Evolutionary conservation across 2,797 vertebrate genomes (phyloP).

Genomic region (Dipus sagitta): DNA sequence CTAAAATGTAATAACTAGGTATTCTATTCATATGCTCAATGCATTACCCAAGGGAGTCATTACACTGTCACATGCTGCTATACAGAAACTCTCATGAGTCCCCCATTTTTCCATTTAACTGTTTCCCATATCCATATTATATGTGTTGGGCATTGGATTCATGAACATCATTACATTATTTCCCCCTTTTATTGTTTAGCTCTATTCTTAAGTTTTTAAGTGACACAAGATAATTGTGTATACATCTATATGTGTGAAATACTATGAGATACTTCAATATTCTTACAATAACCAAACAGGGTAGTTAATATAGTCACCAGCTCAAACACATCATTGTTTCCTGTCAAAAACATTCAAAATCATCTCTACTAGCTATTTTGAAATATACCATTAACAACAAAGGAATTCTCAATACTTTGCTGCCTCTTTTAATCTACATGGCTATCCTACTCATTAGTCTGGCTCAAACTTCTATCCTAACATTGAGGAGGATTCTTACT

Average conservation of each 20-base stretch:
- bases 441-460: not conserved
- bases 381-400: not conserved
- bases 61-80: not conserved
- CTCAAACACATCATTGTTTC: not conserved
- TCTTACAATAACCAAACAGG: not conserved
- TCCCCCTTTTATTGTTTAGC: not conserved
- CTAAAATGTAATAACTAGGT: not conserved
- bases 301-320: not conserved
- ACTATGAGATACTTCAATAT: not conserved
- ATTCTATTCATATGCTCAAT: not conserved
- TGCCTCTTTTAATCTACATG: not conserved
- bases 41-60: not conserved
- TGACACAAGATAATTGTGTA: not conserved
- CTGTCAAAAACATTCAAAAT: not conserved
- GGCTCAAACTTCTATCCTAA: not conserved
- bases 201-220: not conserved
- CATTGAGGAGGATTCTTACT: not conserved
- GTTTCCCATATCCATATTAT: not conserved
- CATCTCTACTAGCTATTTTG: not conserved
- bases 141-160: not conserved
- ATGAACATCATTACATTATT: slow-evolving; percentile 5
- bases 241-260: not conserved
- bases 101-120: not conserved
- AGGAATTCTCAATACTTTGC: not conserved
- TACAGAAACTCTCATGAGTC: not conserved